A percentile compares a stretch with the other conserved stretches of the same genome.
Evolutionary conservation across 2,113 vertebrate genomes (phyloP).

Genomic region (Cryptomyrus ogoouensis): DNA sequence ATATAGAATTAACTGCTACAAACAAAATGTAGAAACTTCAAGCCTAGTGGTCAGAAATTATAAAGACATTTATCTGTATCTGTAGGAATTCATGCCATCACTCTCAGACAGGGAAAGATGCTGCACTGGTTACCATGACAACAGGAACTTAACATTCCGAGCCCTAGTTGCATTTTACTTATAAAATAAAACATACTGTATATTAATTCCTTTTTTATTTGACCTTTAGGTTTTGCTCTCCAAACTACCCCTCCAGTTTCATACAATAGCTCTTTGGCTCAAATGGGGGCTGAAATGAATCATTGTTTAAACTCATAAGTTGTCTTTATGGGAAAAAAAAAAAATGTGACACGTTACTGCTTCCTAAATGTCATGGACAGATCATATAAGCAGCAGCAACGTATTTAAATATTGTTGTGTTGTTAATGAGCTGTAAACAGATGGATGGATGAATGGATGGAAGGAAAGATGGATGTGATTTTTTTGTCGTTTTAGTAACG

Average conservation of each 20-base stretch:
- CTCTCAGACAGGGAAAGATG: not conserved
- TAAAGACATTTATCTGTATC: not conserved
- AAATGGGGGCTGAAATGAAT: not conserved
- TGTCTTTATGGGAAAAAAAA: not conserved
- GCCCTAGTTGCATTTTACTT: not conserved
- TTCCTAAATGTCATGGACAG: not conserved
- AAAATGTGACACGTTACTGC: not conserved
- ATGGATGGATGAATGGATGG: not conserved
- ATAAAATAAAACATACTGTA: not conserved
- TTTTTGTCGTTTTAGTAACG: not conserved
- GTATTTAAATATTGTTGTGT: not conserved
- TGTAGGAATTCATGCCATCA: not conserved
- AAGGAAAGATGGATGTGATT: not conserved
- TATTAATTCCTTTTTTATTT: not conserved
- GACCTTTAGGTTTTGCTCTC: not conserved
- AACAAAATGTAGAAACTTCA: not conserved
- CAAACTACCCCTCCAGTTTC: not conserved
- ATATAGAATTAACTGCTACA: not conserved
- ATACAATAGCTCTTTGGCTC: not conserved
- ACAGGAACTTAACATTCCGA: not conserved
- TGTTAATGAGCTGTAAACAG: not conserved
- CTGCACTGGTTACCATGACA: not conserved
- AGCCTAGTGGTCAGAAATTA: not conserved
- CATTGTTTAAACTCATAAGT: not conserved
- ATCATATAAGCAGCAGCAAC: not conserved